phyloP scores from a whole-genome alignment of 2,797 vertebrate species.

The Gymnothorax javanicus region DNA sequence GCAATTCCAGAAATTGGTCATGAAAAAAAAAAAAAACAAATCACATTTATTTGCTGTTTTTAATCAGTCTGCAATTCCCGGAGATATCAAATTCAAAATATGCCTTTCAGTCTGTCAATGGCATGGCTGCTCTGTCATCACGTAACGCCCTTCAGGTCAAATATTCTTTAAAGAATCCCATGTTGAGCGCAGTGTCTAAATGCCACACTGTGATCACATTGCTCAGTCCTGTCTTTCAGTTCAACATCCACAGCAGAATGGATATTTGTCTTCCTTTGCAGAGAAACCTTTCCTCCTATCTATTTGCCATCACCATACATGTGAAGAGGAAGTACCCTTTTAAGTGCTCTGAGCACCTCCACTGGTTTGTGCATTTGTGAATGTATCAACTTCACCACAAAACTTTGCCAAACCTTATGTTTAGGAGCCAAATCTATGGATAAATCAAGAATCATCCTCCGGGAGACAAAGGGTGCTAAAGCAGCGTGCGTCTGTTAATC shows the following conservation, averaged over 20 bases:
- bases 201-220: slow-evolving; percentile 8
- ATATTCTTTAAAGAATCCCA: slow-evolving; percentile 6
- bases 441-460: neutral
- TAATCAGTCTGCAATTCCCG: slow-evolving; percentile 2
- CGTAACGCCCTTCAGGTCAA: slow-evolving; percentile 1
- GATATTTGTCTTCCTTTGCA: neutral
- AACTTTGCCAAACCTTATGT: neutral
- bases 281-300: neutral
- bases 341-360: neutral
- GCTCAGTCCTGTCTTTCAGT: neutral
- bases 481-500: neutral
- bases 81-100: slow-evolving; percentile 15
- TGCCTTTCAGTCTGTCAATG: neutral
- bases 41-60: neutral
- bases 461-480: neutral
- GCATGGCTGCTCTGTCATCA: slow-evolving; percentile 7
- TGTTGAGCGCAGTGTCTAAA: neutral
- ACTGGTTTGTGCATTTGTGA: neutral
- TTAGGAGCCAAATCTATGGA: neutral
- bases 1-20: neutral
- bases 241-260: neutral
- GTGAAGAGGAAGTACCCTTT: neutral
- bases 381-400: neutral
- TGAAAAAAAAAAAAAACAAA: too few species aligned
- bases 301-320: neutral